Evolutionary conservation across 2,113 vertebrate genomes (phyloP), one percentile per base, ranked within the genome.

Genomic region (Nestor notabilis): DNA sequence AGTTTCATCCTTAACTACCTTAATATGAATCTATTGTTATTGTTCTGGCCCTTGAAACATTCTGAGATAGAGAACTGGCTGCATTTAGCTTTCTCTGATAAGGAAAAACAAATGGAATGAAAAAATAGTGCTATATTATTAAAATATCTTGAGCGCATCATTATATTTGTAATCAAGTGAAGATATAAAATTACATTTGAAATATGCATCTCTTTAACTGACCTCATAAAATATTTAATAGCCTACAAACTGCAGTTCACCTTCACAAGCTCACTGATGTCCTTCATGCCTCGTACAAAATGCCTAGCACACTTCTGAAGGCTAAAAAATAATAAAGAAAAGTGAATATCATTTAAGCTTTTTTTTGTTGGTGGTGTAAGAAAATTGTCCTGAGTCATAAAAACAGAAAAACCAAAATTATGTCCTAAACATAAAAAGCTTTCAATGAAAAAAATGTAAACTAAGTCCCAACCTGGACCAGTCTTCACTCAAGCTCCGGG

Each of bases 121-220:
- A 83, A 74, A 74, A 91, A 49, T 63, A 75, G 17, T 66, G 24
- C 21, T 86, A 56, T 31, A 24, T 64, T 78, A 68, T 53, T 89
- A 75, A 80, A 84, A 55, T 78, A 75, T 55, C 23, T 82, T 91
- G 37, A 87, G 2, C 13, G 68, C 12, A 50, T 28, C 6, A 21
- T 87, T 87, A 77, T 83, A 58, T 92, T 89, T 95, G 72, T 87
- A 89, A 87, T 87, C 50, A 87, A 72, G 53, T 75, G 11, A 89
- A 79, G 50, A 75, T 89, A 55, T 24, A 87, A 87, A 89, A 87
- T 79, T n/a, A 58, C 46, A 61, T 65, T 43, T 82, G 69, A 95
- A 89, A 79, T 78, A 41, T 94, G 18, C 52, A 39, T 64, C 49
- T 89, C 37, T 82, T 68, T 93, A 94, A 79, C 52, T 86, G 76